These are phyloP conservation scores for Semnornis frantzii DNA, from an alignment of 2,113 vertebrate genomes.

Conservation along the genomic window DNA sequence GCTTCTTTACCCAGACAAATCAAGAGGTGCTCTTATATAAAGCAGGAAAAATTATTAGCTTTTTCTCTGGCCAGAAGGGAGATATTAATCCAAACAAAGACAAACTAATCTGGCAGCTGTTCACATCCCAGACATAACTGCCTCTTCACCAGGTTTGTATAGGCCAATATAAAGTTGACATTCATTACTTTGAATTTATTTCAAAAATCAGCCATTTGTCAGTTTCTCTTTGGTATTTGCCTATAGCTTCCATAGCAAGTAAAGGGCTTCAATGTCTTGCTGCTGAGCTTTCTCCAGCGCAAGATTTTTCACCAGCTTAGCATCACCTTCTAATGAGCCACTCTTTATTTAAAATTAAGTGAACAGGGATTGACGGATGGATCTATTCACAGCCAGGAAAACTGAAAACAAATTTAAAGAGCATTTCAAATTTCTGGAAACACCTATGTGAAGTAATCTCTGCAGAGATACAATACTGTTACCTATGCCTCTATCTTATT, in stretches of 20 bases:
- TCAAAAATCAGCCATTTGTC: not conserved
- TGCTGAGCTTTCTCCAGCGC: not conserved
- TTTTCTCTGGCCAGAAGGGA: not conserved
- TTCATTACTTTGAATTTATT: not conserved
- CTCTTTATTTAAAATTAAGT: not conserved
- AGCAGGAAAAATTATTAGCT: not conserved
- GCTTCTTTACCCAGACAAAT: not conserved
- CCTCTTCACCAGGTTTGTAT: not conserved
- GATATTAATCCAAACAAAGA: not conserved
- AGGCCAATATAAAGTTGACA: not conserved
- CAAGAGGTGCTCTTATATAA: not conserved
- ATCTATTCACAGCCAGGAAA: not conserved
- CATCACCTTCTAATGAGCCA: not conserved
- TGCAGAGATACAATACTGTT: not conserved
- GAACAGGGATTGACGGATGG: not conserved
- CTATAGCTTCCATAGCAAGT: not conserved
- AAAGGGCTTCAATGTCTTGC: not conserved
- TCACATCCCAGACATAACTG: not conserved
- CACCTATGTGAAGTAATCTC: not conserved
- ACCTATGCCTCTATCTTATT: not conserved
- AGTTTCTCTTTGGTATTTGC: not conserved
- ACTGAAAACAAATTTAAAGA: not conserved
- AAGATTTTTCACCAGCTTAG: not conserved
- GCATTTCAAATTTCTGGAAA: not conserved
- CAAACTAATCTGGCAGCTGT: not conserved